Conservation (phyloP, 2,888 invertebrate genomes). For the Microctonus hyperodae region DNA sequence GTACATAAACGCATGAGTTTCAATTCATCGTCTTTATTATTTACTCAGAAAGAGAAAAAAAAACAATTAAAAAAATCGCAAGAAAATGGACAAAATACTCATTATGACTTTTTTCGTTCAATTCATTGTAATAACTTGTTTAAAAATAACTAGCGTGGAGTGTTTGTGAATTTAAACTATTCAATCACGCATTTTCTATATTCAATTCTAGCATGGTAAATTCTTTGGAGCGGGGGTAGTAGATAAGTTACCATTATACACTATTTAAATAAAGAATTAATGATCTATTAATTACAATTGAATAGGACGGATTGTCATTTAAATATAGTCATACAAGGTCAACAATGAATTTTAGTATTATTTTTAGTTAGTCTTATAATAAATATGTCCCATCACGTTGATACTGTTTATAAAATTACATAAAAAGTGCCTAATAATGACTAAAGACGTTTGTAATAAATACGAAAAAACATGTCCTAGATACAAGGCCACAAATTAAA, state of each 20-base stretch:
- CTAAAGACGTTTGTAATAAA: neutral
- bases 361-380: neutral
- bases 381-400: neutral
- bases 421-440: neutral
- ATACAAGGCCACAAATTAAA: neutral
- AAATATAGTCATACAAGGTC: neutral
- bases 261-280: neutral
- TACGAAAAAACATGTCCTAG: neutral
- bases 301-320: conserved; percentile 11
- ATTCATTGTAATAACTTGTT: neutral
- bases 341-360: neutral
- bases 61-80: neutral
- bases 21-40: neutral
- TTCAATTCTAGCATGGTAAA: neutral
- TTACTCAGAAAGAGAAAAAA: neutral
- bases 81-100: neutral
- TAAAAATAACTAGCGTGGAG: conserved; percentile 1
- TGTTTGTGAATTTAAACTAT: neutral
- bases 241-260: neutral
- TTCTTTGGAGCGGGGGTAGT: neutral
- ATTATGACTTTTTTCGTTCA: neutral
- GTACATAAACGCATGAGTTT: neutral
- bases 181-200: neutral
- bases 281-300: neutral
- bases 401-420: neutral